Percentiles rank a stretch among this genome's conserved stretches.
phyloP scores from a whole-genome alignment of 1,140 invertebrate genomes.

The Rhopalosiphum maidis region DNA sequence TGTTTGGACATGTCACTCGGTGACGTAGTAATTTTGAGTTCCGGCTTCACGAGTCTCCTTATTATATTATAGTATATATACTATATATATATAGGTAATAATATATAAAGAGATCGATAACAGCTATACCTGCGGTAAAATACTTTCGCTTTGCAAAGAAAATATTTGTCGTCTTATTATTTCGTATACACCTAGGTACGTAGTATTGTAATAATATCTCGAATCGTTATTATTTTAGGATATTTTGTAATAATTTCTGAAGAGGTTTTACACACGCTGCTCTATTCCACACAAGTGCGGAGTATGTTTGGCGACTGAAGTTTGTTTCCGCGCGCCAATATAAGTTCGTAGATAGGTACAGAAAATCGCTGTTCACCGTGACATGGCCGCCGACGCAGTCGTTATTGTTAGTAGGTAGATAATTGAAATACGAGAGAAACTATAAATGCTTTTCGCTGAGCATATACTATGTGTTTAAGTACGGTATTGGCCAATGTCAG shows the following conservation, averaged over 20 bases:
- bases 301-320: neutral
- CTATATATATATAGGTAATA: neutral
- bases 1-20: conserved; percentile 2
- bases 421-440: neutral
- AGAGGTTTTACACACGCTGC: neutral
- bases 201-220: neutral
- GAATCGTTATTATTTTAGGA: neutral
- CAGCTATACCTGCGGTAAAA: neutral
- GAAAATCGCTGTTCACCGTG: neutral
- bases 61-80: neutral
- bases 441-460: neutral
- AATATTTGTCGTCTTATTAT: neutral
- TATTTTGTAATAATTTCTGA: neutral
- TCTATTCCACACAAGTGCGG: neutral
- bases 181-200: neutral
- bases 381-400: neutral
- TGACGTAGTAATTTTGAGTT: conserved; percentile 16
- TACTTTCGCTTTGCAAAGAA: neutral
- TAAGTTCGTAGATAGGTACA: neutral
- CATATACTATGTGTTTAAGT: neutral
- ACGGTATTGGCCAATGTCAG: neutral
- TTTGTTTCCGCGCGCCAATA: neutral
- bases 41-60: conserved; percentile 1
- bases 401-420: neutral
- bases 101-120: neutral